Evolutionary conservation across 2,888 invertebrate genomes (phyloP).

Genomic region (Ophion obscuratus): DNA sequence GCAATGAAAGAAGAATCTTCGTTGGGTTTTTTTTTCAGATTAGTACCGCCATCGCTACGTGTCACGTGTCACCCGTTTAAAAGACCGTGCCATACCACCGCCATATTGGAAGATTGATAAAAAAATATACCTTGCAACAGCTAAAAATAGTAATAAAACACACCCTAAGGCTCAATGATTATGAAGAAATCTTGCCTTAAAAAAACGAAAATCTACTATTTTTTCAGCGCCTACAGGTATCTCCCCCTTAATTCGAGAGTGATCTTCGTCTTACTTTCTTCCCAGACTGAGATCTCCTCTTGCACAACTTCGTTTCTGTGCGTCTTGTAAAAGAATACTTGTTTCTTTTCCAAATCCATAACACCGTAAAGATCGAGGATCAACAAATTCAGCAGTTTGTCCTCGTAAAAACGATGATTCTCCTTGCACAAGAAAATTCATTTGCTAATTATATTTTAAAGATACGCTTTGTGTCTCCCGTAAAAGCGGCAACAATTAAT

Average conservation of each 20-base stretch:
- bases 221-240: no score
- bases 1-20: no score
- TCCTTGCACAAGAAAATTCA: constrained; percentile 69
- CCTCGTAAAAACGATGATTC: constrained; percentile 85
- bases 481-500: not conserved
- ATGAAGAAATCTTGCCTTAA: no score
- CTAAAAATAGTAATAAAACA: no score
- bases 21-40: no score
- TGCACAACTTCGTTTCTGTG: constrained; percentile 90
- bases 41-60: no score
- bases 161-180: no score
- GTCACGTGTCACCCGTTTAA: no score
- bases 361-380: constrained; percentile 85
- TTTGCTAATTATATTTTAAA: not conserved
- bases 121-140: no score
- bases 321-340: constrained; percentile 89
- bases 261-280: constrained; percentile 87
- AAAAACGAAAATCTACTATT: no score
- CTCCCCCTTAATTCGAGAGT: not conserved
- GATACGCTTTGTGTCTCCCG: not conserved
- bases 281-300: constrained; percentile 89
- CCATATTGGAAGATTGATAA: no score
- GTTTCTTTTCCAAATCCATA: constrained; percentile 85
- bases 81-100: no score
- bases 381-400: constrained; percentile 85